Percentiles rank a stretch among this genome's conserved stretches.
Conservation (phyloP, 2,888 invertebrate genomes). For the Xestia rhomboidea region DNA sequence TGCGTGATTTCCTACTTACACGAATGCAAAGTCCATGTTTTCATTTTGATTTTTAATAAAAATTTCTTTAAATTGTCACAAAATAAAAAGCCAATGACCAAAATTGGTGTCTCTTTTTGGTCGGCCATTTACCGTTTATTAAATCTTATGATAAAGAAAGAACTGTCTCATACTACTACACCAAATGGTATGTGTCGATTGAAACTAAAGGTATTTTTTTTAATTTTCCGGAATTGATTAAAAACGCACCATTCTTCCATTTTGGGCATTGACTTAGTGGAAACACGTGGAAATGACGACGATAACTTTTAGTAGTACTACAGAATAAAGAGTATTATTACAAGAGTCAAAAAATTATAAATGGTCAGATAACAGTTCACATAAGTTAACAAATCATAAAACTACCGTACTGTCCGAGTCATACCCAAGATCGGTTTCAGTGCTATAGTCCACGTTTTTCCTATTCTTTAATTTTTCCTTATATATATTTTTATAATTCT, state of each 20-base stretch:
- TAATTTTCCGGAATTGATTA: not conserved
- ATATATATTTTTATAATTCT: constrained; percentile 4
- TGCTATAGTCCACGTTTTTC: constrained; percentile 39
- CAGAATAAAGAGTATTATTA: not conserved
- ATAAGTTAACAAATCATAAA: constrained; percentile 32
- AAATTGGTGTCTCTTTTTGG: too few species aligned
- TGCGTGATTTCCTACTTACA: not conserved
- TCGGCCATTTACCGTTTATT: too few species aligned
- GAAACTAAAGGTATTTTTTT: not conserved
- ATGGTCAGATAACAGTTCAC: not conserved
- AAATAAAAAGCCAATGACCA: not conserved
- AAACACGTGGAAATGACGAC: not conserved
- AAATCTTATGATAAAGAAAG: not conserved
- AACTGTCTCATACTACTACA: not conserved
- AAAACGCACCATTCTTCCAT: not conserved
- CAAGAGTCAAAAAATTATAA: not conserved
- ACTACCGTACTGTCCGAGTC: constrained; percentile 74
- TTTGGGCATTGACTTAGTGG: not conserved
- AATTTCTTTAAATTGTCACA: not conserved
- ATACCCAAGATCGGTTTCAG: constrained; percentile 73
- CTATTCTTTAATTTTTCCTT: constrained; percentile 34
- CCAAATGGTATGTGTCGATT: not conserved
- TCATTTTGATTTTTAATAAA: not conserved
- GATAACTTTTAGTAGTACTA: not conserved
- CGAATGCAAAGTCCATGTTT: not conserved